Base-by-base conservation (phyloP, 2,113 vertebrate genomes). In the Thryonomys swinderianus region DNA sequence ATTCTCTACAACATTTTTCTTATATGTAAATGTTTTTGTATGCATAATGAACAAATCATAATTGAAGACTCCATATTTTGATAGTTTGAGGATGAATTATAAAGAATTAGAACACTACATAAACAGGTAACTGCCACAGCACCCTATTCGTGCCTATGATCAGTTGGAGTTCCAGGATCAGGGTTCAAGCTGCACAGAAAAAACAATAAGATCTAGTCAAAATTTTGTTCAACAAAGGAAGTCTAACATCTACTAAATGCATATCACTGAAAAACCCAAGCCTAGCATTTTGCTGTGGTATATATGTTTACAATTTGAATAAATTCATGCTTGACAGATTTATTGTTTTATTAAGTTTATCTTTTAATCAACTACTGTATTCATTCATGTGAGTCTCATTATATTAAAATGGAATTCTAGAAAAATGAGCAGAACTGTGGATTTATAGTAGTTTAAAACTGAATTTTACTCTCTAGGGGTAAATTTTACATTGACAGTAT, bases 401-500 rank as follows among this genome's bases (percentile, higher is more conserved):
- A 95, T 97, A 96, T 97, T 98, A 98, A 98, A 98, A 95, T 45
- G 30, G 97, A 98, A 98, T 98, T 98, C 98, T 97, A 98, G 96
- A 98, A 98, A 98, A 97, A 96, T 98, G 97, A 98, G 95, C 93
- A 98, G 98, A 98, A 98, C 88, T 73, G 0, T 91, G 97, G 95
- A 98, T 98, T 98, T 98, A 98, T 91, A 98, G 92, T 96, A 98
- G 95, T 98, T 98, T 98, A 97, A 98, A 97, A 97, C 96, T 93
- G 97, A 97, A 98, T 97, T 96, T 97, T 97, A 96, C 96, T 97
- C 96, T 98, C 98, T 96, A 91, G 96, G 91, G 95, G 97, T 95
- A 93, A 18, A 18, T 57, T 57, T 57, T 57, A 98, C 98, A 98
- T 90, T 97, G 96, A 98, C 96, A 98, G 97, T 97, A 98, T 98